Conservation (phyloP, 2,888 invertebrate genomes). For the Prosopocoilus inquinatus region DNA sequence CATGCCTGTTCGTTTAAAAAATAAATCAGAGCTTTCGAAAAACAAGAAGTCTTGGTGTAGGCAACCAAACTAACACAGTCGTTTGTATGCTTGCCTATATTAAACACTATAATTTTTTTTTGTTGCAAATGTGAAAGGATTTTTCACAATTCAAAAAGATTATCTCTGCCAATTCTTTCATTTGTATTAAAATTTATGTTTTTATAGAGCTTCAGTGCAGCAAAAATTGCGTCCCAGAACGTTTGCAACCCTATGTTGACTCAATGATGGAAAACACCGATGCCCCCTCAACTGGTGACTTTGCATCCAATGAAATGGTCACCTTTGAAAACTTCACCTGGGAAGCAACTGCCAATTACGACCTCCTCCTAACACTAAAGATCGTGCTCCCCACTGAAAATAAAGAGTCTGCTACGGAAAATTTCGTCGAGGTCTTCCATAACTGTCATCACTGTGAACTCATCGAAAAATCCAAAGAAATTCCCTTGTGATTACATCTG, state of each 20-base stretch:
- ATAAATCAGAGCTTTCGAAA: too few species aligned
- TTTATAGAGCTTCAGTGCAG: constrained; percentile 16
- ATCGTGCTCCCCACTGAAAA: constrained; percentile 15
- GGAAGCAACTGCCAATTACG: constrained; percentile 10
- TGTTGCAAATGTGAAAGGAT: too few species aligned
- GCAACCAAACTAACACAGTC: too few species aligned
- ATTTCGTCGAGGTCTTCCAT: constrained; percentile 14
- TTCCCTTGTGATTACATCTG: not conserved
- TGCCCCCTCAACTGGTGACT: not conserved
- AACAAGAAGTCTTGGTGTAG: too few species aligned
- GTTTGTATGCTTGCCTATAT: too few species aligned
- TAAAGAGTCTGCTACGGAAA: constrained; percentile 9
- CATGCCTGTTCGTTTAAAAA: too few species aligned
- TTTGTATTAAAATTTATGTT: too few species aligned
- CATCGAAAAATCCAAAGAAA: constrained; percentile 7
- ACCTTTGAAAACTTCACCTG: constrained; percentile 1
- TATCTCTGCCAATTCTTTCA: too few species aligned
- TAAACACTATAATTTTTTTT: too few species aligned
- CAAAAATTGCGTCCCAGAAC: constrained; percentile 9
- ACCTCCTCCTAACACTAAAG: constrained; percentile 15
- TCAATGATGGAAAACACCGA: not conserved
- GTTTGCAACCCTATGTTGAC: constrained; percentile 12
- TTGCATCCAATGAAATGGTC: not conserved
- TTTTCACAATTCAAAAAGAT: too few species aligned
- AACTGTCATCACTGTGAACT: constrained; percentile 9